Conservation (phyloP, 2,113 vertebrate species). For the Synodontis membranacea region DNA sequence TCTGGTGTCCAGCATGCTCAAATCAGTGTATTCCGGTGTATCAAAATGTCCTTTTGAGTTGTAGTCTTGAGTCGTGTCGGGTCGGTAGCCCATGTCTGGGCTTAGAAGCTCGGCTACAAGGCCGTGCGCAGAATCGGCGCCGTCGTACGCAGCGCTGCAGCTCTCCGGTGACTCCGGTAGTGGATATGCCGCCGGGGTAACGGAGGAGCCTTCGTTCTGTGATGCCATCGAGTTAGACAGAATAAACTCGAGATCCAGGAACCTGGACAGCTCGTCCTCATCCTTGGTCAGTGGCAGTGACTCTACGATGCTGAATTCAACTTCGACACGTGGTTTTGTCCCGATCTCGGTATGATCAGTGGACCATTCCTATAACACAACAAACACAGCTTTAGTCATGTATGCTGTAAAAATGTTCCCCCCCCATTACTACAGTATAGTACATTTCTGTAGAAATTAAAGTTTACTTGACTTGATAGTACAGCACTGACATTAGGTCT, state of each 20-base stretch:
- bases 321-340: conserved; percentile 64
- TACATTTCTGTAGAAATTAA: background rate
- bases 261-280: conserved; percentile 84
- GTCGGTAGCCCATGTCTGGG: conserved; percentile 68
- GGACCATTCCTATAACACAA: conserved; percentile 62
- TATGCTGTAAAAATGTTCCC: background rate
- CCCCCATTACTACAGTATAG: background rate
- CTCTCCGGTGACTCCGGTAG: conserved; percentile 89
- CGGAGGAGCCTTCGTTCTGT: conserved; percentile 46
- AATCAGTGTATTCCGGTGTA: conserved; percentile 78
- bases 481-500: background rate
- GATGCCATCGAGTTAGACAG: conserved; percentile 78
- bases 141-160: conserved; percentile 66
- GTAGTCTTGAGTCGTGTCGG: conserved; percentile 63
- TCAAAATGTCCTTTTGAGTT: conserved; percentile 62
- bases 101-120: conserved; percentile 87
- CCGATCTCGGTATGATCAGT: conserved; percentile 52
- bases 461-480: background rate
- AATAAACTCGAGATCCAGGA: conserved; percentile 89
- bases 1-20: conserved; percentile 67
- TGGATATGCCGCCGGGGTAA: conserved; percentile 72
- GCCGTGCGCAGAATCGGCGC: conserved; percentile 73
- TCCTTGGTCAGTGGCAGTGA: conserved; percentile 71
- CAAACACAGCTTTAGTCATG: background rate
- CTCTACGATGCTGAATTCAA: conserved; percentile 75